Evolutionary conservation across 2,113 vertebrate genomes (phyloP).

Genomic region (Hirundichthys speculiger): DNA sequence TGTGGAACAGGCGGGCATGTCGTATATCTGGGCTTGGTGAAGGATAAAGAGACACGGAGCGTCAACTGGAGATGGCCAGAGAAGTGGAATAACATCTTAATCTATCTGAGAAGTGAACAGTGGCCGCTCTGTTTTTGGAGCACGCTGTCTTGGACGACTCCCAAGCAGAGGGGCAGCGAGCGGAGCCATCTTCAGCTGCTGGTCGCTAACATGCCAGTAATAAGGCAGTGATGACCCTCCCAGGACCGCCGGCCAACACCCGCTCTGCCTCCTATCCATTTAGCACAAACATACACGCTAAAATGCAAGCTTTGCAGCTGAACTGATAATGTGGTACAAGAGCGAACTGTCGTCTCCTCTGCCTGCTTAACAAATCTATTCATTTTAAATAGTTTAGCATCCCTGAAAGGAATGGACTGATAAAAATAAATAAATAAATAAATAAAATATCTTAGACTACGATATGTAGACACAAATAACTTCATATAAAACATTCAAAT

Average conservation of each 20-base stretch:
- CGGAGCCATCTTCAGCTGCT: slow-evolving; percentile 74
- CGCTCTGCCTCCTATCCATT: slow-evolving; percentile 49
- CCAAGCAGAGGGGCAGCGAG: slow-evolving; percentile 71
- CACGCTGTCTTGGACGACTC: slow-evolving; percentile 74
- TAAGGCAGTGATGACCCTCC: slow-evolving; percentile 72
- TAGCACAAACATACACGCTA: slow-evolving; percentile 40
- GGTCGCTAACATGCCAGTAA: slow-evolving; percentile 74
- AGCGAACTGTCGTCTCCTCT: slow-evolving; percentile 14
- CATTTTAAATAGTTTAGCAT: slow-evolving; percentile 1
- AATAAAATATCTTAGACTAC: no score
- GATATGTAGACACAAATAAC: no score
- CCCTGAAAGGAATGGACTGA: background rate
- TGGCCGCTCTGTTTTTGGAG: slow-evolving; percentile 79
- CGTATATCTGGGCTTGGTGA: slow-evolving; percentile 25
- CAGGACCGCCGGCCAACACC: slow-evolving; percentile 63
- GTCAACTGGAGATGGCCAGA: slow-evolving; percentile 52
- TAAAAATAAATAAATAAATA: no score
- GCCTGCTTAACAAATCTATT: slow-evolving; percentile 16
- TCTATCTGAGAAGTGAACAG: slow-evolving; percentile 79
- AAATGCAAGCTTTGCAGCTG: slow-evolving; percentile 36
- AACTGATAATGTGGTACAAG: slow-evolving; percentile 21
- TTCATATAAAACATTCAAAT: no score
- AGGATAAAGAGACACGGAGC: slow-evolving; percentile 15
- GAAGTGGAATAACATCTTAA: slow-evolving; percentile 79
- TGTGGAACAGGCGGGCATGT: slow-evolving; percentile 31